Evolutionary conservation across 1,140 invertebrate genomes (phyloP).

Genomic region (Zaprionus ornatus): DNA sequence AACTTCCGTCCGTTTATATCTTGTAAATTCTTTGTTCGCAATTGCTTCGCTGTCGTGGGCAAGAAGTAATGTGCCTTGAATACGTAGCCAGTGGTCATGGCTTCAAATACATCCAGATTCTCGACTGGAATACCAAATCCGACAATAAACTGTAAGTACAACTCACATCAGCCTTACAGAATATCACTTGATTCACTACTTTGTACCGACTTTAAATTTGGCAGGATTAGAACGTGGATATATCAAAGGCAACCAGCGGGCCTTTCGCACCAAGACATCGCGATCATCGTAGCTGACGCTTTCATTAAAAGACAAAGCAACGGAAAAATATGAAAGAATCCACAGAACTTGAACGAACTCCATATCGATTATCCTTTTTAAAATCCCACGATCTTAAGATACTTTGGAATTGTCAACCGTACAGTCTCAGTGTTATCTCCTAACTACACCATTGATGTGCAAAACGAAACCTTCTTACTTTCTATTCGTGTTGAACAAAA

Average conservation of each 20-base stretch:
- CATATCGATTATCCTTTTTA: constrained; percentile 8
- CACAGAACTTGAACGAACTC: neutral
- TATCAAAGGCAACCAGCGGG: constrained; percentile 62
- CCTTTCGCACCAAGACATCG: constrained; percentile 60
- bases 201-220: constrained; percentile 45
- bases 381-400: neutral
- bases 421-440: constrained; percentile 15
- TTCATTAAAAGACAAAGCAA: neutral
- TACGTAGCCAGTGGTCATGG: constrained; percentile 75
- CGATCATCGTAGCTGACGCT: constrained; percentile 9
- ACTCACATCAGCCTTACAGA: neutral
- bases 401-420: neutral
- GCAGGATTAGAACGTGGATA: constrained; percentile 54
- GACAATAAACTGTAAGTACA: constrained; percentile 57
- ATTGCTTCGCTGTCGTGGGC: constrained; percentile 53
- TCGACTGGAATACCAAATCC: constrained; percentile 80
- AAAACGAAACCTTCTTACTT: constrained; percentile 35
- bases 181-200: neutral
- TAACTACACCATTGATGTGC: constrained; percentile 5
- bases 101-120: constrained; percentile 54
- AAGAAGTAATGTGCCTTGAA: constrained; percentile 74
- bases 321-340: neutral
- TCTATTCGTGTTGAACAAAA: constrained; percentile 17
- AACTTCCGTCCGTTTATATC: constrained; percentile 26
- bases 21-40: constrained; percentile 53